Evolutionary conservation across 1,140 invertebrate genomes (phyloP).

Genomic region (Drosophila virilis): DNA sequence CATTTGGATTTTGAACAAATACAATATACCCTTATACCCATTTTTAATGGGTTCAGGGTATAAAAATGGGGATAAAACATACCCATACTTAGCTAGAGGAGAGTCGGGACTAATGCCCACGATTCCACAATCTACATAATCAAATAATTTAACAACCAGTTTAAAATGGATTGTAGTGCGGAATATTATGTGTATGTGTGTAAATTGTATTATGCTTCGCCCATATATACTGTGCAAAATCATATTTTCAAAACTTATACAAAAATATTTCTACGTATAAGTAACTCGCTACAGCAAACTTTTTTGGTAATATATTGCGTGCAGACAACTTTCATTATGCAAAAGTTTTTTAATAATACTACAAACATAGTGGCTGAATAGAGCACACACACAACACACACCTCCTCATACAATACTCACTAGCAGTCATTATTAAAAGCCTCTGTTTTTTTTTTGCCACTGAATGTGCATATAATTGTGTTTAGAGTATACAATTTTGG

Average conservation of each 20-base stretch:
- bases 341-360: conserved; percentile 82
- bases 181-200: not conserved
- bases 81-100: not conserved
- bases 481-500: conserved; percentile 27
- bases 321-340: conserved; percentile 77
- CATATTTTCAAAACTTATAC: conserved; percentile 50
- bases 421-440: conserved; percentile 53
- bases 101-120: not conserved
- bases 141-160: conserved; percentile 51
- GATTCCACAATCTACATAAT: conserved; percentile 29
- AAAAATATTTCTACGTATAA: conserved; percentile 71
- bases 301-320: conserved; percentile 64
- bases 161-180: conserved; percentile 2
- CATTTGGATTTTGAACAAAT: no score
- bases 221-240: conserved; percentile 45
- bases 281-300: conserved; percentile 54
- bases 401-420: conserved; percentile 19
- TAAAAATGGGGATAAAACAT: no score
- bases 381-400: conserved; percentile 20
- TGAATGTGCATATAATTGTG: conserved; percentile 32
- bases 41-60: no score
- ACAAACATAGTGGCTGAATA: conserved; percentile 59
- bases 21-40: no score
- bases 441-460: conserved; percentile 49
- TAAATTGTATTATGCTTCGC: not conserved